A percentile compares a stretch with the other conserved stretches of the same genome.
These are phyloP conservation scores for Cloeon dipterum DNA, from an alignment of 2,888 invertebrate genomes.

Conservation along the genomic window DNA sequence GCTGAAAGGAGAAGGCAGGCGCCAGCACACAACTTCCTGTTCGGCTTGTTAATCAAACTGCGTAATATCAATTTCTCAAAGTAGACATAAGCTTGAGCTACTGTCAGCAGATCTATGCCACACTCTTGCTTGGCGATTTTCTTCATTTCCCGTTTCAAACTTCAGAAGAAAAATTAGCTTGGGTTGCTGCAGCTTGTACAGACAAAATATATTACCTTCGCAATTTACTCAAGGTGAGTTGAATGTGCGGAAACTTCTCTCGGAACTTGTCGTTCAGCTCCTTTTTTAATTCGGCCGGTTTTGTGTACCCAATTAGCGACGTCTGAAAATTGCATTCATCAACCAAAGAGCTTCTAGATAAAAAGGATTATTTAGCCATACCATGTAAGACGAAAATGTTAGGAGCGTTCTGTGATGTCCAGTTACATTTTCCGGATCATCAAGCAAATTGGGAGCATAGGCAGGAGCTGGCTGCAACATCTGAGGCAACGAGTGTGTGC, in stretches of 20 bases:
- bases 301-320: constrained; percentile 89
- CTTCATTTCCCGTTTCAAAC: constrained; percentile 88
- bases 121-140: constrained; percentile 71
- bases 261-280: constrained; percentile 92
- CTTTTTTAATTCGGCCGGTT: constrained; percentile 86
- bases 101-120: constrained; percentile 65
- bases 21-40: constrained; percentile 86
- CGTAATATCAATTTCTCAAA: constrained; percentile 89
- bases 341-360: background rate
- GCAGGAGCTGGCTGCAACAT: background rate
- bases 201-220: constrained; percentile 44
- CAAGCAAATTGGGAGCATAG: constrained; percentile 73
- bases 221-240: constrained; percentile 84
- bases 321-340: constrained; percentile 28
- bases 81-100: constrained; percentile 95
- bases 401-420: constrained; percentile 70
- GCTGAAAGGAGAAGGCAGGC: constrained; percentile 84
- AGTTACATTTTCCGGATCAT: constrained; percentile 79
- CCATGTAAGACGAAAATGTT: constrained; percentile 73
- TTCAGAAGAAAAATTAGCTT: constrained; percentile 20
- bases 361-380: constrained; percentile 9
- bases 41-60: constrained; percentile 80
- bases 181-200: background rate
- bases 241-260: constrained; percentile 84
- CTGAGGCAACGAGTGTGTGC: constrained; percentile 6